Evolutionary conservation across 2,113 vertebrate genomes (phyloP).

Genomic region (Triplophysa tibetana): DNA sequence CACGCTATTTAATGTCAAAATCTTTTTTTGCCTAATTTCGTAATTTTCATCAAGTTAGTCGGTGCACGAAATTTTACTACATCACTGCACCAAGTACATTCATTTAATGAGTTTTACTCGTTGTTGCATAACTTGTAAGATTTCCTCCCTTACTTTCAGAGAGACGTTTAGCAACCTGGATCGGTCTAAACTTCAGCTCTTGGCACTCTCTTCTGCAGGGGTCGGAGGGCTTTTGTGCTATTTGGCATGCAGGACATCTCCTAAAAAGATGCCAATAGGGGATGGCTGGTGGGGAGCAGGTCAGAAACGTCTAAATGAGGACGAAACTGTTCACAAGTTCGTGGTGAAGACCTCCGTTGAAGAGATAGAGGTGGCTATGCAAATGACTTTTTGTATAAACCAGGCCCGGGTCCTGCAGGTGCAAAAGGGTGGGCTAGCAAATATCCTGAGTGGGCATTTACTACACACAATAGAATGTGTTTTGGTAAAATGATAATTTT

Average conservation of each 20-base stretch:
- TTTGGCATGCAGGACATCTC: conserved; percentile 61
- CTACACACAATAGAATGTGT: no score
- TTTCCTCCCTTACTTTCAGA: conserved; percentile 52
- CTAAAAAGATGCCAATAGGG: conserved; percentile 75
- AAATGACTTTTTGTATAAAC: no score
- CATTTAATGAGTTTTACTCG: no score
- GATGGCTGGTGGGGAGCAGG: conserved; percentile 85
- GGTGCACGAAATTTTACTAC: background rate
- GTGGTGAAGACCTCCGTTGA: conserved; percentile 73
- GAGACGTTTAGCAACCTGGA: conserved; percentile 62
- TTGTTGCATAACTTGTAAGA: background rate
- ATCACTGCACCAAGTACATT: background rate
- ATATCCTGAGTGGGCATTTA: no score
- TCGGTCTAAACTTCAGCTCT: conserved; percentile 54
- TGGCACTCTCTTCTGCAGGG: conserved; percentile 69
- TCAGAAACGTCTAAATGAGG: conserved; percentile 66
- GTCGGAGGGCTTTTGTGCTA: conserved; percentile 75
- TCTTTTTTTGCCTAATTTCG: background rate
- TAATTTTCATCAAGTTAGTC: background rate
- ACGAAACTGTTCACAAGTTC: conserved; percentile 72
- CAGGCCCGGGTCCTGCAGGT: no score
- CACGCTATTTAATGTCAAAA: no score
- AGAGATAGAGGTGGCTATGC: conserved; percentile 74
- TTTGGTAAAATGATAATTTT: no score
- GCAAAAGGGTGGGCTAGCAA: no score